Conservation (phyloP, 2,113 vertebrate genomes). For the Ceyx cyanopectus region DNA sequence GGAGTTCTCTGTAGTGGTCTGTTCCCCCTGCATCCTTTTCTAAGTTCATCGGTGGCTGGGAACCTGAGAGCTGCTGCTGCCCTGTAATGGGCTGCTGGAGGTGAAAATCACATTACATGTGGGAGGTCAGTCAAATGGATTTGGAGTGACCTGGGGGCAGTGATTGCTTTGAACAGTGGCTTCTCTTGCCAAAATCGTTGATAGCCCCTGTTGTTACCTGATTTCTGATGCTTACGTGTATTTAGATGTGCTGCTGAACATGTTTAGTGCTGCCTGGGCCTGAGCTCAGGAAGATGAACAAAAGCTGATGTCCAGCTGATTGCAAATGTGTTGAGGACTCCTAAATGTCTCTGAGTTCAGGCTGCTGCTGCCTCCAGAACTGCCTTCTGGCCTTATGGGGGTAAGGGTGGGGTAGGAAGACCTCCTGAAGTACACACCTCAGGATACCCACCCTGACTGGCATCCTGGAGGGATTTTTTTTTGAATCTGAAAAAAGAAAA, state of each 20-base stretch:
- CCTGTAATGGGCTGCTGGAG: not conserved
- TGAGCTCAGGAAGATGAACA: not conserved
- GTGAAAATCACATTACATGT: not conserved
- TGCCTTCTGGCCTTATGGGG: fast-evolving
- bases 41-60: not conserved
- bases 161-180: not conserved
- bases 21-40: not conserved
- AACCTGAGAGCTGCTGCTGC: not conserved
- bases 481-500: not conserved
- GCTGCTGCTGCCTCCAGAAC: not conserved
- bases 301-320: not conserved
- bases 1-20: not conserved
- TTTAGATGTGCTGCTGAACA: not conserved
- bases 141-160: not conserved
- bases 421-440: not conserved
- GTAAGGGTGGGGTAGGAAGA: not conserved
- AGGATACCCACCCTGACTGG: not conserved
- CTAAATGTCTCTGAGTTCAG: not conserved
- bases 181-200: not conserved
- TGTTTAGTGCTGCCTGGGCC: not conserved
- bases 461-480: not conserved
- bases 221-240: not conserved
- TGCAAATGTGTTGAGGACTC: not conserved
- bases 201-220: not conserved
- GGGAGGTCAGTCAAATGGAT: not conserved